Base-by-base conservation (phyloP, 1,140 invertebrate species). In the Dreissena rostriformis region DNA sequence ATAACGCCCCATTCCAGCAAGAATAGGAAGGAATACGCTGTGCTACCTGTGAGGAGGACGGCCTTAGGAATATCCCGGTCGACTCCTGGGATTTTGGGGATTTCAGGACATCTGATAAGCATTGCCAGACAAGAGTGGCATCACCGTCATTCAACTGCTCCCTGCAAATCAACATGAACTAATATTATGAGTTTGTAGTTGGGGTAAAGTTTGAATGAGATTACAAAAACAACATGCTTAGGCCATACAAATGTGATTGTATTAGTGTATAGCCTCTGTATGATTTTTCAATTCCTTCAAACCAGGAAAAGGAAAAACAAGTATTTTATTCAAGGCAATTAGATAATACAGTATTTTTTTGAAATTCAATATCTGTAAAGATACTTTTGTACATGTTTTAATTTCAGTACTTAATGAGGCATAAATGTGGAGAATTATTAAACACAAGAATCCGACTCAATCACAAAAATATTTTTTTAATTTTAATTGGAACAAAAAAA, bases 11-110 rank as follows among this genome's bases (percentile, higher is more conserved):
- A 24, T 4, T 17, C 15, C 57, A 1, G 12, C 51, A 26, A 24
- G n/a, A n/a, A 4, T 19, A 61, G 10, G 17, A 0, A 24, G n/a
- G n/a, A n/a, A n/a, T n/a, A n/a, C n/a, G n/a, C n/a, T n/a, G n/a
- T n/a, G n/a, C n/a, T 65, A 82, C 71, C 72, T 75, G 73, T 29
- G n/a, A 22, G 17, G 63, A 24, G 22, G 73, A 82, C 63, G 53
- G 73, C 15, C 51, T 11, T n/a, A 71, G 22, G 5, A 68, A 26
- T 28, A 85, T 57, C 14, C 55, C 26, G 28, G 29, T 52, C 12
- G 65, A 61, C 65, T 70, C n/a, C 15, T 52, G 19, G 11, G 77
- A 65, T 77, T 67, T 77, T 26, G 17, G 61, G 26, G 66, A 65
- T 14, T 57, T 14, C n/a, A 83, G 71, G 1, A 83, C 28, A 52